Evolutionary conservation across 2,797 vertebrate species (phyloP).

Genomic region (Coccyzus lansbergi): DNA sequence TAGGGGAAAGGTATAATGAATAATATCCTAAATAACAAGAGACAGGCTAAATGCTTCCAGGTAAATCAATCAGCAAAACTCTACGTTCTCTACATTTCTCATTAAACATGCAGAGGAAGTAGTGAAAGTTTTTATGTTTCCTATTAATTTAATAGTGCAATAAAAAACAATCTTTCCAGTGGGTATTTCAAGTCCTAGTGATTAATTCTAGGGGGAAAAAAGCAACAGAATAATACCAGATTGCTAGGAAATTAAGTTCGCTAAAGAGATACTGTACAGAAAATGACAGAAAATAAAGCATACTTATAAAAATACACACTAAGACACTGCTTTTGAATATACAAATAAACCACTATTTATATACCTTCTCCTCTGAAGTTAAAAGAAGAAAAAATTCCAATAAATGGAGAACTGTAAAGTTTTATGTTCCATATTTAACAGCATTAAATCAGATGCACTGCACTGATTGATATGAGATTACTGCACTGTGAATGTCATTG

Average conservation of each 20-base stretch:
- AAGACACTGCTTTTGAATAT: not conserved
- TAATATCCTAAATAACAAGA: not conserved
- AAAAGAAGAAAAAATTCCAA: conserved; percentile 19
- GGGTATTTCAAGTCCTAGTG: not conserved
- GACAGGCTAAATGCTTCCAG: not conserved
- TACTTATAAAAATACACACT: not conserved
- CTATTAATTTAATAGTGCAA: not conserved
- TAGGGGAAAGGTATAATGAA: not conserved
- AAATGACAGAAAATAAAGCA: not conserved
- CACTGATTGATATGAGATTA: not conserved
- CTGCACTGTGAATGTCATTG: not conserved
- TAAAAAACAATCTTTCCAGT: conserved; percentile 4
- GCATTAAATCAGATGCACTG: not conserved
- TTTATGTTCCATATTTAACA: conserved; percentile 34
- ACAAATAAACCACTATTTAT: not conserved
- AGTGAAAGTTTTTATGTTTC: conserved; percentile 2
- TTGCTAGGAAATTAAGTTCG: not conserved
- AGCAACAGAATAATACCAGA: not conserved
- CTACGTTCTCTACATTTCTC: not conserved
- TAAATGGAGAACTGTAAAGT: conserved; percentile 20
- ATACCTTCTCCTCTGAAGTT: not conserved
- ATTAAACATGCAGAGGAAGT: conserved; percentile 1
- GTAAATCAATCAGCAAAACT: not conserved
- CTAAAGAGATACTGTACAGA: not conserved
- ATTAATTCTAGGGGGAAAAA: not conserved